Evolutionary conservation across 2,888 invertebrate species (phyloP).

Genomic region (Allacma fusca): DNA sequence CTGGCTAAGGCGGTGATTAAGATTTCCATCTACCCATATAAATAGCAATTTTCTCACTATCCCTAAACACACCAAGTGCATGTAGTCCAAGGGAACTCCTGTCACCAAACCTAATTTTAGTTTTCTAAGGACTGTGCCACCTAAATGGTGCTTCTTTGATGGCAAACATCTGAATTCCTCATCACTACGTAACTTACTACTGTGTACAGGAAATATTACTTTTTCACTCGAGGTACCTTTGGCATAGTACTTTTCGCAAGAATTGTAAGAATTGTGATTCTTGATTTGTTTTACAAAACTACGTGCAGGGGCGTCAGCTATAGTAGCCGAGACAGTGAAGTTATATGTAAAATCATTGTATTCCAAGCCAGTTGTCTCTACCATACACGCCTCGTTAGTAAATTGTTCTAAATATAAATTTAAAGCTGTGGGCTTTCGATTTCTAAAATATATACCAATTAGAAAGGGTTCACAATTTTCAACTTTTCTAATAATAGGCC

Average conservation of each 20-base stretch:
- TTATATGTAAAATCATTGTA: slow-evolving; percentile 11
- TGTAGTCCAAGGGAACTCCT: no score
- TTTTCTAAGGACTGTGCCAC: no score
- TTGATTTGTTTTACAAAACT: slow-evolving; percentile 33
- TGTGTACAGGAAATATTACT: background rate
- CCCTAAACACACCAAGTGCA: no score
- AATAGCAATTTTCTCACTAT: no score
- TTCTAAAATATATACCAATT: slow-evolving; percentile 39
- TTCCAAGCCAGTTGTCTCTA: slow-evolving; percentile 5
- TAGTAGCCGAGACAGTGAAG: slow-evolving; percentile 40
- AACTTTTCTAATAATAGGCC: slow-evolving; percentile 27
- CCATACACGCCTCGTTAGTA: slow-evolving; percentile 18
- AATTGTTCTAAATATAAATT: slow-evolving; percentile 36
- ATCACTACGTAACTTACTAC: background rate
- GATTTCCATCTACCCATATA: no score
- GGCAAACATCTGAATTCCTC: background rate
- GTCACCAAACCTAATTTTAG: no score
- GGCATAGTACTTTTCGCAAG: slow-evolving; percentile 28
- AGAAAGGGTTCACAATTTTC: slow-evolving; percentile 29
- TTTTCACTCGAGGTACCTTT: slow-evolving; percentile 28
- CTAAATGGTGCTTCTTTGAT: background rate
- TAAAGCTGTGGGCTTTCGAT: slow-evolving; percentile 32
- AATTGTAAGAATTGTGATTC: slow-evolving; percentile 16
- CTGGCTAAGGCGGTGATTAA: no score
- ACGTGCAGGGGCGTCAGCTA: slow-evolving; percentile 47